phyloP scores from a whole-genome alignment of 2,888 invertebrate genomes.

The Euproctis similis region DNA sequence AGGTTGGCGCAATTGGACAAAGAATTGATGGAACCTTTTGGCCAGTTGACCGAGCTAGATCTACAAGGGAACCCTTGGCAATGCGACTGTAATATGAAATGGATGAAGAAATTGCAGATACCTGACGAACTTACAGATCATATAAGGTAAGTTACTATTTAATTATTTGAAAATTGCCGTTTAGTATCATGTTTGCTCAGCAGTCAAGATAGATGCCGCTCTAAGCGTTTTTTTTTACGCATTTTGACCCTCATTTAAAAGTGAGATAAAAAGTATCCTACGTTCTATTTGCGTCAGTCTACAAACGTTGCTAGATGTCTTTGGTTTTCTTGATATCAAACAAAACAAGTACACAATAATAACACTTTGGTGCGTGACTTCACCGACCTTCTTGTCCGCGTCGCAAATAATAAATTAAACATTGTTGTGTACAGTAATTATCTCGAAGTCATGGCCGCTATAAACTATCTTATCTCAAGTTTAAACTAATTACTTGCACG shows the following conservation, averaged over 20 bases:
- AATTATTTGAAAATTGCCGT: too few species aligned
- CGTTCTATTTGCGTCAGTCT: too few species aligned
- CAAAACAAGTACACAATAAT: too few species aligned
- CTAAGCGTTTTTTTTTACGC: too few species aligned
- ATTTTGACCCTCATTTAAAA: too few species aligned
- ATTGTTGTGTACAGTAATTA: constrained; percentile 1
- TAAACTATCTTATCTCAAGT: neutral
- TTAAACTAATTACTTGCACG: too few species aligned
- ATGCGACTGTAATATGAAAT: constrained; percentile 77
- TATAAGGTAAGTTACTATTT: constrained; percentile 69
- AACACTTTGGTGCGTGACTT: constrained; percentile 1
- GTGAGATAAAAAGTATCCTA: too few species aligned
- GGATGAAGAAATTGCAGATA: constrained; percentile 64
- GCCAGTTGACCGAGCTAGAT: constrained; percentile 60
- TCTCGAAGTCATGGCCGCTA: constrained; percentile 3
- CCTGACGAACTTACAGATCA: constrained; percentile 50
- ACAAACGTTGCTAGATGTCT: too few species aligned
- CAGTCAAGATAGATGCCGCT: too few species aligned
- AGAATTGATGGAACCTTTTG: constrained; percentile 58
- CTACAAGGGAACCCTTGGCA: constrained; percentile 79
- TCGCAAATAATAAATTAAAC: neutral
- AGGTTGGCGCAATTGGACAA: constrained; percentile 50
- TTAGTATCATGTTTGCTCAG: too few species aligned
- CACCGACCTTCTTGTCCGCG: constrained; percentile 1
- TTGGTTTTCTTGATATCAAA: too few species aligned